Evolutionary conservation across 2,888 invertebrate genomes (phyloP).

Genomic region (Eupithecia dodoneata): DNA sequence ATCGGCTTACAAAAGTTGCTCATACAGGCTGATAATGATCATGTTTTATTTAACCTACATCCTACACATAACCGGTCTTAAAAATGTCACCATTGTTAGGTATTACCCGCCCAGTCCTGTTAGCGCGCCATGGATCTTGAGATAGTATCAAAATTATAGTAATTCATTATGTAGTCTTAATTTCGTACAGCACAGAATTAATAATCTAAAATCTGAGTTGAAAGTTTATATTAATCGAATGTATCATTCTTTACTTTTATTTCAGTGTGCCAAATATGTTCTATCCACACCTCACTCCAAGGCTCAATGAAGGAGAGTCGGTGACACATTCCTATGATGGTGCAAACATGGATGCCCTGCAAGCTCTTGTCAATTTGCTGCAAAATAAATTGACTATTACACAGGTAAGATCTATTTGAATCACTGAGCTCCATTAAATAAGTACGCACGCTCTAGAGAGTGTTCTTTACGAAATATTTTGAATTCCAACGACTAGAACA

Average conservation of each 20-base stretch:
- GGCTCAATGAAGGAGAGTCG: slow-evolving; percentile 76
- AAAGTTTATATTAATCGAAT: too few species aligned
- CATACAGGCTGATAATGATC: background rate
- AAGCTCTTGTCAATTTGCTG: slow-evolving; percentile 88
- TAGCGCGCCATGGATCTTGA: too few species aligned
- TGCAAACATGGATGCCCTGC: slow-evolving; percentile 91
- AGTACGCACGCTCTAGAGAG: background rate
- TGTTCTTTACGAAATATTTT: background rate
- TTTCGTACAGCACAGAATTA: too few species aligned
- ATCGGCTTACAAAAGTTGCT: background rate
- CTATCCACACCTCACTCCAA: slow-evolving; percentile 88
- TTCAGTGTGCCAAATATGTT: slow-evolving; percentile 89
- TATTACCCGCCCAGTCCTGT: too few species aligned
- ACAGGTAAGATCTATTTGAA: slow-evolving; percentile 64
- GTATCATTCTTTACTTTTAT: slow-evolving; percentile 28
- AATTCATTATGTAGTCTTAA: too few species aligned
- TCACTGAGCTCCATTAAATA: background rate
- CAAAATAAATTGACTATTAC: slow-evolving; percentile 85
- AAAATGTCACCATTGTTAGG: too few species aligned
- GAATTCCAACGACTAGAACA: too few species aligned
- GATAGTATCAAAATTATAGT: too few species aligned
- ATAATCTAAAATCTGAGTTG: too few species aligned
- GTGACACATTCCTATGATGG: slow-evolving; percentile 86
- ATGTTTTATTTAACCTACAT: background rate
- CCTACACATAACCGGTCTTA: too few species aligned